Conservation (phyloP, 2,113 vertebrate genomes). For the Seriola quinqueradiata region DNA sequence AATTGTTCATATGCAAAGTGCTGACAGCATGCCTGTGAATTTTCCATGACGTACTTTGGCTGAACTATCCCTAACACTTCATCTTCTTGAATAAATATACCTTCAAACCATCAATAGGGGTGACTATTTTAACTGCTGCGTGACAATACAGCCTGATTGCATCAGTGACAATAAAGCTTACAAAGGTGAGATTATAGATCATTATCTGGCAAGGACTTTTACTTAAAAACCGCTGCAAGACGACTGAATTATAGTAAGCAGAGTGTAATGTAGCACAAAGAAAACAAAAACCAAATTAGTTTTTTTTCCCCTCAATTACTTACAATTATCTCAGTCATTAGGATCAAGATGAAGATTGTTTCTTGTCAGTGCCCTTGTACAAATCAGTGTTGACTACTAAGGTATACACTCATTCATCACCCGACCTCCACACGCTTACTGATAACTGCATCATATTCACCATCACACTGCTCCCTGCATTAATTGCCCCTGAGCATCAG, state of each 20-base stretch:
- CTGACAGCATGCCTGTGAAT: background rate
- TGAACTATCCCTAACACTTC: too few relatives aligned
- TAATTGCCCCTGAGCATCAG: background rate
- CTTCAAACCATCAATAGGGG: background rate
- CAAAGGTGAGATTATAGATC: background rate
- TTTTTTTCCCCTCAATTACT: background rate
- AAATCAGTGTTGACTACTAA: slow-evolving; percentile 11
- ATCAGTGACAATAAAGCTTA: background rate
- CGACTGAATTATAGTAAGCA: background rate
- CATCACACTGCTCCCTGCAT: slow-evolving; percentile 27
- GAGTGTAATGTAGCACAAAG: background rate
- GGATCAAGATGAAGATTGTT: slow-evolving; percentile 3
- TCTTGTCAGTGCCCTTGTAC: slow-evolving; percentile 3
- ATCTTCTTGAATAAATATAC: background rate
- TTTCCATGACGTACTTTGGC: background rate
- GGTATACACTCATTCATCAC: slow-evolving; percentile 20
- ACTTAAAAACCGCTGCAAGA: background rate
- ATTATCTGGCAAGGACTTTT: background rate
- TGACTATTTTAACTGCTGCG: background rate
- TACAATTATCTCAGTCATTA: slow-evolving; percentile 9
- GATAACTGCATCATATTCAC: background rate
- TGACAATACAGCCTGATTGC: background rate
- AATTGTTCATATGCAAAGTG: too few relatives aligned
- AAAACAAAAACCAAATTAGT: background rate
- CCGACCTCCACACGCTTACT: background rate